Conservation (phyloP, 2,888 invertebrate genomes). For the Aricia artaxerxes region DNA sequence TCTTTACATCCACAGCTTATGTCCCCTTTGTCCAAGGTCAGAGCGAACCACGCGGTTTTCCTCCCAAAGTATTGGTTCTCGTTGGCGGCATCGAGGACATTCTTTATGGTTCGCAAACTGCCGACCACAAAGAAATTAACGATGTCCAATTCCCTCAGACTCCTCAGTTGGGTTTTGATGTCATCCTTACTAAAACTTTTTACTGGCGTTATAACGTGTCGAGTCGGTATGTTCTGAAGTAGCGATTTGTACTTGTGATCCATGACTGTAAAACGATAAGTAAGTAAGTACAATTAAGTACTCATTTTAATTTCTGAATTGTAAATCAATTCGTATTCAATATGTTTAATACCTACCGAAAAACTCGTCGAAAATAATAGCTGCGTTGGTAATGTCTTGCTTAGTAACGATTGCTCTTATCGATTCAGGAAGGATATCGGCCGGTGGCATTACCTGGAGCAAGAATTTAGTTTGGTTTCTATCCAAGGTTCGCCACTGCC, state of each 20-base stretch:
- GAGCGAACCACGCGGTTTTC: slow-evolving; percentile 93
- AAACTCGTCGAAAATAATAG: slow-evolving; percentile 92
- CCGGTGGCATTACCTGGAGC: slow-evolving; percentile 91
- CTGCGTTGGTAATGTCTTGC: slow-evolving; percentile 94
- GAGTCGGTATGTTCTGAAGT: slow-evolving; percentile 92
- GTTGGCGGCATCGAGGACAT: slow-evolving; percentile 85
- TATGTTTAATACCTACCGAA: slow-evolving; percentile 82
- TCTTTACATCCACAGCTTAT: slow-evolving; percentile 88
- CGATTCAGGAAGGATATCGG: slow-evolving; percentile 90
- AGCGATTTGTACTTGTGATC: slow-evolving; percentile 96
- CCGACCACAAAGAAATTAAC: slow-evolving; percentile 94
- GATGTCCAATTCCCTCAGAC: slow-evolving; percentile 89
- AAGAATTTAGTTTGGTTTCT: slow-evolving; percentile 86
- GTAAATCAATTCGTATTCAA: not conserved
- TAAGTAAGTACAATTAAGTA: not conserved
- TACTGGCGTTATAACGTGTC: slow-evolving; percentile 90
- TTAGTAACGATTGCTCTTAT: slow-evolving; percentile 89
- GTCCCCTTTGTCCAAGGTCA: slow-evolving; percentile 88
- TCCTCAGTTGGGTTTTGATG: slow-evolving; percentile 84
- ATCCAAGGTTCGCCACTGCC: slow-evolving; percentile 89
- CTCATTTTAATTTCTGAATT: slow-evolving; percentile 37
- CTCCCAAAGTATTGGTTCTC: slow-evolving; percentile 88
- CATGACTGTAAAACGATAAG: slow-evolving; percentile 83
- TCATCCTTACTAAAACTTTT: slow-evolving; percentile 81
- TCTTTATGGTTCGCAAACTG: slow-evolving; percentile 84